phyloP scores from a whole-genome alignment of 2,888 invertebrate genomes.

The Oscheius sp. region DNA sequence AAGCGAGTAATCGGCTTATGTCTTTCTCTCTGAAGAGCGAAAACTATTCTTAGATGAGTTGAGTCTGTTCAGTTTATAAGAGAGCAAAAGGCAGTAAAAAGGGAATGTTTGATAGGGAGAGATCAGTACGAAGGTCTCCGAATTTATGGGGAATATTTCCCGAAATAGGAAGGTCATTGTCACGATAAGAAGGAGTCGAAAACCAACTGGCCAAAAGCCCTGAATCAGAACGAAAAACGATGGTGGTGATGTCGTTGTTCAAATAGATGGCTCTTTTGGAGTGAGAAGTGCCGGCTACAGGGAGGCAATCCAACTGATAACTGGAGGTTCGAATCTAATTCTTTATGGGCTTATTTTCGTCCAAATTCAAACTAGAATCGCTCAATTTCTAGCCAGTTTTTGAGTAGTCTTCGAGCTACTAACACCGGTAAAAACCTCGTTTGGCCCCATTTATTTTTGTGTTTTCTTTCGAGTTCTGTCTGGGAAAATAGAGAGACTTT shows the following conservation, averaged over 20 bases:
- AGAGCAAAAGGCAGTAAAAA: background rate
- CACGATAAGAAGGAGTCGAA: constrained; percentile 10
- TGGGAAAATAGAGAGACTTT: too few relatives aligned
- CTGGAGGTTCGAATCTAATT: too few relatives aligned
- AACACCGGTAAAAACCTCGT: too few relatives aligned
- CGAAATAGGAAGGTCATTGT: constrained; percentile 3
- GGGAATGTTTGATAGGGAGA: background rate
- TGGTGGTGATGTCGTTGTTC: background rate
- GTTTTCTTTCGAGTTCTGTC: too few relatives aligned
- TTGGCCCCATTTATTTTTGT: too few relatives aligned
- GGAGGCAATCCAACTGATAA: too few relatives aligned
- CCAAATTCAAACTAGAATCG: too few relatives aligned
- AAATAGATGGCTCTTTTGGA: background rate
- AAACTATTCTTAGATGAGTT: background rate
- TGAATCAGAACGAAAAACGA: background rate
- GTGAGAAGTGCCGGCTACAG: background rate
- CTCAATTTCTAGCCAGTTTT: too few relatives aligned
- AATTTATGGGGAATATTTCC: background rate
- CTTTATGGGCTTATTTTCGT: too few relatives aligned
- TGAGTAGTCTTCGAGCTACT: too few relatives aligned
- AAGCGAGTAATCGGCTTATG: too few relatives aligned
- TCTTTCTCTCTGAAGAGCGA: background rate
- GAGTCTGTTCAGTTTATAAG: background rate
- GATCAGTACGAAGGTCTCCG: background rate
- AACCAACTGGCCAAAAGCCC: constrained; percentile 10